Conservation (phyloP, 2,888 invertebrate species). For the Nysson spinosus region DNA sequence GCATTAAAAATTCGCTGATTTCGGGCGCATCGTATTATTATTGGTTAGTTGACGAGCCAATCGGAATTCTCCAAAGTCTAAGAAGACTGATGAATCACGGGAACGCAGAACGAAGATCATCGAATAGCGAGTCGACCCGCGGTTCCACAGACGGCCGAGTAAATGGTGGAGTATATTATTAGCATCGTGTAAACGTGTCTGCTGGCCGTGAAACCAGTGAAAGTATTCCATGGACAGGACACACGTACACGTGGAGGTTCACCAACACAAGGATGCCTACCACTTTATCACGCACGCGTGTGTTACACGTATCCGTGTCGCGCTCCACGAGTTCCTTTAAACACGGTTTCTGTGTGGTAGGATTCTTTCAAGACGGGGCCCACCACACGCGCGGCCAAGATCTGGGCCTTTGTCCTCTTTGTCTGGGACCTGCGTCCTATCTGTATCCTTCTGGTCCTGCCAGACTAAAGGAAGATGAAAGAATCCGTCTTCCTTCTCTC, state of each 20-base stretch:
- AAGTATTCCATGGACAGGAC: conserved; percentile 70
- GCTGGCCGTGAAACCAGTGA: conserved; percentile 77
- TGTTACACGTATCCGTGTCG: not conserved
- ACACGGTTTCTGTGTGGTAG: conserved; percentile 30
- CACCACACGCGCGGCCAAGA: conserved; percentile 51
- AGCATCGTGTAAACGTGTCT: conserved; percentile 73
- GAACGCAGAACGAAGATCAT: conserved; percentile 10
- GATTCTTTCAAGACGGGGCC: conserved; percentile 48
- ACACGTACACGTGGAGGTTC: conserved; percentile 17
- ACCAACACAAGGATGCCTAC: no score
- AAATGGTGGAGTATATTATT: conserved; percentile 66
- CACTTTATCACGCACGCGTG: conserved; percentile 28
- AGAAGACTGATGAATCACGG: conserved; percentile 2
- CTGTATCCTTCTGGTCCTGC: conserved; percentile 32
- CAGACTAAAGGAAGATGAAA: conserved; percentile 15
- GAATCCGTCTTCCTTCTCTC: not conserved
- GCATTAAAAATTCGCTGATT: no score
- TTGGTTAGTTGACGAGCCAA: no score
- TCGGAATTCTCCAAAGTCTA: no score
- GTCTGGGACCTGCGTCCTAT: conserved; percentile 51
- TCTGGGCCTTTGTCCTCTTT: conserved; percentile 70
- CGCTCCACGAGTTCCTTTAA: no score
- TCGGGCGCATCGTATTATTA: no score
- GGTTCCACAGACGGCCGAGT: conserved; percentile 5
- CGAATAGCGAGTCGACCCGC: conserved; percentile 1